Percentiles rank a stretch among this genome's conserved stretches.
Conservation (phyloP, 2,888 invertebrate species). For the Protophormia terraenovae region DNA sequence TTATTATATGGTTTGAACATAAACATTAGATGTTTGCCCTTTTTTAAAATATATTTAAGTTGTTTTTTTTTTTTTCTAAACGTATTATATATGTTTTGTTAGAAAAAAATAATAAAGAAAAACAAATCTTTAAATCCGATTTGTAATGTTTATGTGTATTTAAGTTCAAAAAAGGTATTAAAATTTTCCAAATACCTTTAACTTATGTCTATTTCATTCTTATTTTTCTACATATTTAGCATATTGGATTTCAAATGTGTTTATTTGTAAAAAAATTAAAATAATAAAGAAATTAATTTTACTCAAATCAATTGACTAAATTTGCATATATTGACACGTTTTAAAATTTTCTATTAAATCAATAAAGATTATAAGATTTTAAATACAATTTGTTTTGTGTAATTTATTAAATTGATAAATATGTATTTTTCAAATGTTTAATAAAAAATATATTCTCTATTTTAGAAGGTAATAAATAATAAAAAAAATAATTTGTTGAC, state of each 20-base stretch:
- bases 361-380: background rate
- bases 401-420: too few species aligned
- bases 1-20: background rate
- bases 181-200: constrained; percentile 38
- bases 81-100: background rate
- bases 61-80: background rate
- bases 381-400: too few species aligned
- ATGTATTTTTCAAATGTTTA: too few species aligned
- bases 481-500: too few species aligned
- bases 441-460: too few species aligned
- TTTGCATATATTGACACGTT: background rate
- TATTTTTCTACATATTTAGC: background rate
- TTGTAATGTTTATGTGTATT: constrained; percentile 59
- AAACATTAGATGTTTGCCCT: constrained; percentile 6
- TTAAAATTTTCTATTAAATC: background rate
- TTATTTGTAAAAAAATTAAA: too few species aligned
- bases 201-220: background rate
- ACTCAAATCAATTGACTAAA: background rate
- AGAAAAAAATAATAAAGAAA: background rate
- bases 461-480: too few species aligned
- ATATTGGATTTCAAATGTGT: background rate
- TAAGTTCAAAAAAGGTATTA: constrained; percentile 55
- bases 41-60: background rate
- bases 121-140: constrained; percentile 57
- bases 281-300: background rate